These are phyloP conservation scores for Zoroaster sp. DNA, from an alignment of 53 echinoderm and acorn worm species.

Conservation along the genomic window DNA sequence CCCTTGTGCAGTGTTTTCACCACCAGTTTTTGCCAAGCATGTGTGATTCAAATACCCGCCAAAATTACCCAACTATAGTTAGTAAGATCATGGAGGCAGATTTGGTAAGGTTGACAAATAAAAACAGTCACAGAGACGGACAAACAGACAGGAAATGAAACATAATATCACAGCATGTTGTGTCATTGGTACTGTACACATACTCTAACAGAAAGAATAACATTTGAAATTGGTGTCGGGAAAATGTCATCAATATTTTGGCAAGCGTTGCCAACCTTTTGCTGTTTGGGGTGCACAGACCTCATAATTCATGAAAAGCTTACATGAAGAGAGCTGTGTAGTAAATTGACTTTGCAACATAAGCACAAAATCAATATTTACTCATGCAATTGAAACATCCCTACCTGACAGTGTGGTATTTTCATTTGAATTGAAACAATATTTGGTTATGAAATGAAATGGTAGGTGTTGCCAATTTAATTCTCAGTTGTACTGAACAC, in stretches of 20 bases:
- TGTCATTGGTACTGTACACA: slow-evolving; percentile 5
- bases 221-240: slow-evolving; percentile 40
- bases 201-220: slow-evolving; percentile 4
- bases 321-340: not conserved
- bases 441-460: slow-evolving; percentile 25
- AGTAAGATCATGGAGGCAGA: not conserved
- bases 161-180: not conserved
- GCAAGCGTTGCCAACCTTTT: not conserved
- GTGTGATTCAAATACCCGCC: not conserved
- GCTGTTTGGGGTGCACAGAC: not conserved
- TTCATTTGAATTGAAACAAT: slow-evolving; percentile 20
- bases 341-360: not conserved
- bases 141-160: not conserved
- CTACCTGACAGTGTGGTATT: slow-evolving; percentile 5
- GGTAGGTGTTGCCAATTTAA: not conserved
- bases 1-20: no score
- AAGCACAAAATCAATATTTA: slow-evolving; percentile 39
- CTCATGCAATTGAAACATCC: slow-evolving; percentile 37
- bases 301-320: not conserved
- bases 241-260: slow-evolving; percentile 22
- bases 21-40: no score
- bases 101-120: no score
- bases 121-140: no score
- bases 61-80: not conserved
- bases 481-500: not conserved